phyloP scores from a whole-genome alignment of 2,888 invertebrate species.

The Eilema sororculum region DNA sequence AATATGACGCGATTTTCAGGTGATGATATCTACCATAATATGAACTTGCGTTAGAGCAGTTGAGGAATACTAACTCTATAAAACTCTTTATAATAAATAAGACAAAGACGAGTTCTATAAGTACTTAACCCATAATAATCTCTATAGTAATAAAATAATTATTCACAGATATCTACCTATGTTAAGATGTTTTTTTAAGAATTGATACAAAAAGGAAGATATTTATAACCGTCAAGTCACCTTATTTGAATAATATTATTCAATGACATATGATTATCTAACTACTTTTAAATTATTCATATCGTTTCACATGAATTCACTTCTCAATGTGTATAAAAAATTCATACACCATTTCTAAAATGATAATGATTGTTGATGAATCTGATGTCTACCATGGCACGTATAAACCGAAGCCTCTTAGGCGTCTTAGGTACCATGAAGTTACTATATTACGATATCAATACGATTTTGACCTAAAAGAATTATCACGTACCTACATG shows the following conservation, averaged over 20 bases:
- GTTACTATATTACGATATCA: too few species aligned
- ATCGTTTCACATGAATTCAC: slow-evolving; percentile 16
- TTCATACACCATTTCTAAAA: slow-evolving; percentile 21
- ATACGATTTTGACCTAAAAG: too few species aligned
- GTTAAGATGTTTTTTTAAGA: background rate
- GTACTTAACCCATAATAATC: background rate
- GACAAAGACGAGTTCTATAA: background rate
- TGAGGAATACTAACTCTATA: too few species aligned
- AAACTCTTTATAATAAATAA: too few species aligned
- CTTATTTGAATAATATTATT: slow-evolving; percentile 13
- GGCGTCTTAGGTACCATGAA: background rate
- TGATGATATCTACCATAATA: too few species aligned
- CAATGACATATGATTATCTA: slow-evolving; percentile 17
- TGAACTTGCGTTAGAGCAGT: too few species aligned
- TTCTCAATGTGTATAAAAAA: slow-evolving; percentile 18
- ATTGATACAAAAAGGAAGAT: background rate
- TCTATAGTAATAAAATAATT: background rate
- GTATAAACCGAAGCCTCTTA: too few species aligned
- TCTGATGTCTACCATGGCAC: background rate
- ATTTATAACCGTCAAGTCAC: background rate
- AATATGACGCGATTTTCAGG: too few species aligned
- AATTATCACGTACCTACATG: too few species aligned
- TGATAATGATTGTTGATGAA: slow-evolving; percentile 5
- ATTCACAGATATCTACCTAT: background rate
- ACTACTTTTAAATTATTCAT: slow-evolving; percentile 28